Base-by-base conservation (phyloP, 2,888 invertebrate species). In the Erebia ligea region DNA sequence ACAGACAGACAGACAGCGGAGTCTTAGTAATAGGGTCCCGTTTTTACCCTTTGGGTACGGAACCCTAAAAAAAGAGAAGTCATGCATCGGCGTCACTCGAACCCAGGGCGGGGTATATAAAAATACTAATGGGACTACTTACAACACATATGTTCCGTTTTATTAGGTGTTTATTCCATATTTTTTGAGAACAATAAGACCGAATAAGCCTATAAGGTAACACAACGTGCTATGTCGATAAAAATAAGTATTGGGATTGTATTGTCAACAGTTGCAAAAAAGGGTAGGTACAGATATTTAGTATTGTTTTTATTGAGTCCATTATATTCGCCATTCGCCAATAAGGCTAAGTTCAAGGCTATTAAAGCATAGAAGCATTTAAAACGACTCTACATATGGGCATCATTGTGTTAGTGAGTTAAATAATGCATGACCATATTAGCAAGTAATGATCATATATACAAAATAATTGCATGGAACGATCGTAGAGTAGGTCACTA, bases 361-460 rank as follows among this genome's bases (percentile, higher is more conserved):
- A 34, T 15, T 52, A 69, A 17, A 42, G 52, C 50, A 48, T 62
- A 19, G 40, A 48, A 42, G 50, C 57, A 61, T 61, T 52, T 40
- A 54, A 34, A 40, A 64, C 52, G 40, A 54, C 62, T 52, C 4
- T 52, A 54, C 48, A 72, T 21, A 21, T 19, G 64, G 72, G 40
- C 59, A 17, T 67, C 54, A 54, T 70, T 70, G 64, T 42, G 17
- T 52, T 25, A 19, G 13, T 54, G 40, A 34, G 50, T 67, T 42
- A 56, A 67, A 52, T 64, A 70, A 70, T 69, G 48, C 21, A 45
- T 58, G 34, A 61, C 50, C 59, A 58, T 64, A 69, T 62, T 68
- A 10, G 63, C 50, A 64, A 64, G 6, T 15, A 21, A 19, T 62
- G 48, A 13, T 63, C 34, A 45, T 45, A 48, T 17, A 34, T 52